Evolutionary conservation across 2,888 invertebrate species (phyloP).

Genomic region (Nebria brevicollis): DNA sequence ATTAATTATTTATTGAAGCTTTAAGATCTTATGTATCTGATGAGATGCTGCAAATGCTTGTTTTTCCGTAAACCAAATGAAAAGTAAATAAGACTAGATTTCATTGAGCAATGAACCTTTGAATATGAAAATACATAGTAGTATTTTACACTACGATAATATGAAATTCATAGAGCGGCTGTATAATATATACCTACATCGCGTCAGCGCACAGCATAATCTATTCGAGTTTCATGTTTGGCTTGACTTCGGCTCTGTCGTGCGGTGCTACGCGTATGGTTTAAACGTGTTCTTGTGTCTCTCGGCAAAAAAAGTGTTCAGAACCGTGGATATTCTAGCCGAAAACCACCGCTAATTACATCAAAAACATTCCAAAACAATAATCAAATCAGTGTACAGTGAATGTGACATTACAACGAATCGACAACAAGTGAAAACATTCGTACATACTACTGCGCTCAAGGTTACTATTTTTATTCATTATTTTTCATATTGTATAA

Average conservation of each 20-base stretch:
- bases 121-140: background rate
- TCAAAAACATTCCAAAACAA: background rate
- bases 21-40: too few relatives aligned
- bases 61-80: background rate
- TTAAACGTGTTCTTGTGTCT: background rate
- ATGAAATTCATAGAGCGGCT: background rate
- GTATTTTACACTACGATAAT: background rate
- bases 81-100: background rate
- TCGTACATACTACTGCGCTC: background rate
- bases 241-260: background rate
- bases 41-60: background rate
- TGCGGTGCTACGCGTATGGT: constrained; percentile 1
- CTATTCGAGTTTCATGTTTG: constrained; percentile 1
- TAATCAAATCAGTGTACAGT: background rate
- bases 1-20: too few relatives aligned
- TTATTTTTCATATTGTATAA: background rate
- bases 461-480: background rate
- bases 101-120: background rate
- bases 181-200: background rate
- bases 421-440: background rate
- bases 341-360: background rate
- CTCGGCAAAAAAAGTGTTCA: background rate
- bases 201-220: background rate
- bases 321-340: background rate
- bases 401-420: background rate